These are phyloP conservation scores for Rhinella marina DNA, from an alignment of 2,797 vertebrate genomes.

Conservation along the genomic window DNA sequence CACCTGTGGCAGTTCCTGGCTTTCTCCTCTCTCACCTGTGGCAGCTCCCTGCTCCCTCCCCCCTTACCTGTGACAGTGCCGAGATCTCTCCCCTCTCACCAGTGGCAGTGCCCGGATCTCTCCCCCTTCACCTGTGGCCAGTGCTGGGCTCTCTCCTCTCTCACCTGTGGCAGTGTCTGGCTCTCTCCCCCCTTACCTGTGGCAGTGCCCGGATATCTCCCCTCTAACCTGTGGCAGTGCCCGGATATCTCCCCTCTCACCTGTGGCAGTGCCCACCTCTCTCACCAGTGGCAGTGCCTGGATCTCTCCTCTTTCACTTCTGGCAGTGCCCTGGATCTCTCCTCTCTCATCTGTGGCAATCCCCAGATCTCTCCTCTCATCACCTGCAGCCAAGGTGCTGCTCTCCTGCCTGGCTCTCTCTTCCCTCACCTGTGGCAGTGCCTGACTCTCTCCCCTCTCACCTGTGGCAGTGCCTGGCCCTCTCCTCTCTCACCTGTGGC, in stretches of 20 bases:
- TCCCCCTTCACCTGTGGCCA: background rate
- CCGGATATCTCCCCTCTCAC: background rate
- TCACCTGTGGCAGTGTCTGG: background rate
- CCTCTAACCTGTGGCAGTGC: background rate
- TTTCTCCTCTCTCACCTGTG: background rate
- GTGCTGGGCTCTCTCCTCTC: background rate
- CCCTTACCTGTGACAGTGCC: background rate
- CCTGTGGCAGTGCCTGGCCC: background rate
- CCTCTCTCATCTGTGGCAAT: background rate
- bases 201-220: background rate
- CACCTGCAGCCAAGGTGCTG: background rate
- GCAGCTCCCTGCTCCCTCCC: background rate
- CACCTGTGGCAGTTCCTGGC: too few relatives aligned
- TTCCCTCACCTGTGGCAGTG: background rate
- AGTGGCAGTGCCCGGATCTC: background rate
- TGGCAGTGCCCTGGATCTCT: background rate
- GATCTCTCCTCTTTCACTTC: background rate
- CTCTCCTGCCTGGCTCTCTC: background rate
- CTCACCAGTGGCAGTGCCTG: background rate
- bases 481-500: background rate
- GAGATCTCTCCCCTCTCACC: background rate
- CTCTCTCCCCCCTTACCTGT: background rate
- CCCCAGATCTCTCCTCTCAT: background rate
- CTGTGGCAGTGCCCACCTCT: background rate
- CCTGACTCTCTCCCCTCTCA: background rate